These are phyloP conservation scores for Diadumene lineata DNA, from an alignment of 92 coral and sea anemone genomes.

Conservation along the genomic window DNA sequence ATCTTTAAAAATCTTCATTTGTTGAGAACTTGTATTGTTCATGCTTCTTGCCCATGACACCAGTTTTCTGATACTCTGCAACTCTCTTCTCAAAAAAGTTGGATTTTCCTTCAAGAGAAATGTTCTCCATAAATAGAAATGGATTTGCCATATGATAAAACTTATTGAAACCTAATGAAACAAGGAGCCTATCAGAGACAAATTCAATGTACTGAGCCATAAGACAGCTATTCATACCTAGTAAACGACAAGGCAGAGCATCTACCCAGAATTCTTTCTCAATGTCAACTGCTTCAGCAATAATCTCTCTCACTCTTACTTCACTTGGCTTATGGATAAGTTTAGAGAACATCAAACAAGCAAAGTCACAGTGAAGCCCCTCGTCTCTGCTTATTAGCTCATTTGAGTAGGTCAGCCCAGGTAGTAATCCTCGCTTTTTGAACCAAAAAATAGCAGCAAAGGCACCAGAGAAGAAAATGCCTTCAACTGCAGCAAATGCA, in stretches of 20 bases:
- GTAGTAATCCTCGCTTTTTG: slow-evolving; percentile 67
- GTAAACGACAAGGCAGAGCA: slow-evolving; percentile 62
- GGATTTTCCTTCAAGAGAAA: slow-evolving; percentile 74
- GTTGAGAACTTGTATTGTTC: slow-evolving; percentile 56
- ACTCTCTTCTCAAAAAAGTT: slow-evolving; percentile 75
- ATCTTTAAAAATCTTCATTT: slow-evolving; percentile 67
- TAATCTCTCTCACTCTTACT: slow-evolving; percentile 50
- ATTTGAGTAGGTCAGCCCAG: slow-evolving; percentile 74
- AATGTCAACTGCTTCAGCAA: slow-evolving; percentile 62
- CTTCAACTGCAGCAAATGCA: slow-evolving; percentile 86
- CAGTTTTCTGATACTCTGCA: slow-evolving; percentile 72
- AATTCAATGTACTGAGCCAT: slow-evolving; percentile 77
- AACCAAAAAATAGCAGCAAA: slow-evolving; percentile 84
- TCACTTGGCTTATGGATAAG: slow-evolving; percentile 51
- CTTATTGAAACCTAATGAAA: slow-evolving; percentile 51
- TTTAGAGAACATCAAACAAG: slow-evolving; percentile 67
- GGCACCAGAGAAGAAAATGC: slow-evolving; percentile 81
- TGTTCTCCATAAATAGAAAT: slow-evolving; percentile 75
- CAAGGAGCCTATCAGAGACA: slow-evolving; percentile 74
- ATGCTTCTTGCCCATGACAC: slow-evolving; percentile 56
- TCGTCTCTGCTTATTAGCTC: slow-evolving; percentile 80
- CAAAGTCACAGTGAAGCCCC: slow-evolving; percentile 84
- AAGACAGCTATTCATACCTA: slow-evolving; percentile 67
- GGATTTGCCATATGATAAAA: slow-evolving; percentile 55
- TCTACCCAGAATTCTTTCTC: slow-evolving; percentile 72